Evolutionary conservation across 1,140 invertebrate species (phyloP).

Genomic region (Mactra quadrangularis): DNA sequence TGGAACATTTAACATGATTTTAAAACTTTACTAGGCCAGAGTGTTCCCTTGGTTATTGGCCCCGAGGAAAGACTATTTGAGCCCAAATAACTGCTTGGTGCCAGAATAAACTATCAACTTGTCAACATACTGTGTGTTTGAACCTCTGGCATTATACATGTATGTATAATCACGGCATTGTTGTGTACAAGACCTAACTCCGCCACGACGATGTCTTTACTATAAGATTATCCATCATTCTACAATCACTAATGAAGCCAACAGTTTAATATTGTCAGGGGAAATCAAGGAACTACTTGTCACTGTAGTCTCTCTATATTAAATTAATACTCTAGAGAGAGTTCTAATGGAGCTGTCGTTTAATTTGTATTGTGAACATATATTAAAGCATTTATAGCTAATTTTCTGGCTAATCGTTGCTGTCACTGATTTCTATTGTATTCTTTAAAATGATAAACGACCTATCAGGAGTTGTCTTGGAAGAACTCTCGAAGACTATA

Average conservation of each 20-base stretch:
- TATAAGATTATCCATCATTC: slow-evolving; percentile 48
- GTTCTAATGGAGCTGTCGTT: slow-evolving; percentile 48
- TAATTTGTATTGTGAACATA: slow-evolving; percentile 67
- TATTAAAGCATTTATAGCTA: slow-evolving; percentile 57
- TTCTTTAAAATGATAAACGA: slow-evolving; percentile 15
- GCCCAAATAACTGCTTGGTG: no score
- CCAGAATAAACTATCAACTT: no score
- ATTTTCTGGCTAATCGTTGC: slow-evolving; percentile 53
- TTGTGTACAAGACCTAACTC: no score
- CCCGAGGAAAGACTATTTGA: no score
- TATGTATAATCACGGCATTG: no score
- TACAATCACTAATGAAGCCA: slow-evolving; percentile 25
- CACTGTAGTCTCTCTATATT: slow-evolving; percentile 58
- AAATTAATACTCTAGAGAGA: slow-evolving; percentile 14
- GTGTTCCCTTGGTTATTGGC: no score
- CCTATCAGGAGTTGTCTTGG: not conserved
- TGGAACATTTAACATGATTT: no score
- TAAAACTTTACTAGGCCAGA: no score
- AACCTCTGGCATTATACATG: no score
- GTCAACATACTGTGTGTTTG: no score
- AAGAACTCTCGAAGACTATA: no score
- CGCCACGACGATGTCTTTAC: no score
- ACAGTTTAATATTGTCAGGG: slow-evolving; percentile 24
- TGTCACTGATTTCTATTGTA: slow-evolving; percentile 18
- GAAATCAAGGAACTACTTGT: slow-evolving; percentile 50